A percentile compares a stretch with the other conserved stretches of the same genome.
These are phyloP conservation scores for Varanus salvator DNA, from an alignment of 2,113 vertebrate genomes.

Conservation along the genomic window DNA sequence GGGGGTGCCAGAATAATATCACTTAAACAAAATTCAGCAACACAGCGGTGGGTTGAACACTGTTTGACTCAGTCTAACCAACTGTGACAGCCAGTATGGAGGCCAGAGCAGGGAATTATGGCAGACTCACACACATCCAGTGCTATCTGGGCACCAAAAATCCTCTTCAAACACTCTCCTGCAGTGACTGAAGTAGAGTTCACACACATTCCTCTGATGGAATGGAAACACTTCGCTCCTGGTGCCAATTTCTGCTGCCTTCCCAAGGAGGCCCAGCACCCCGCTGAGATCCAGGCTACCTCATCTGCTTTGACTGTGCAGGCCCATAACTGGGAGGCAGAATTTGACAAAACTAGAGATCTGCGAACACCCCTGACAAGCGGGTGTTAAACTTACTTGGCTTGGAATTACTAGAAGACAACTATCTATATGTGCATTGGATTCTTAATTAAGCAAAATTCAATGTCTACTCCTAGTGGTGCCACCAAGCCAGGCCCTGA, in stretches of 20 bases:
- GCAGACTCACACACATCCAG: accelerated
- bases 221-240: neutral
- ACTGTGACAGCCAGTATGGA: constrained; percentile 52
- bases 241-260: neutral
- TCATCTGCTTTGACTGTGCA: neutral
- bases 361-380: neutral
- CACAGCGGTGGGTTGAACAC: neutral
- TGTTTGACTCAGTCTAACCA: constrained; percentile 46
- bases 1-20: constrained; percentile 56
- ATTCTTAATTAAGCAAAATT: neutral
- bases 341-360: neutral
- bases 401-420: neutral
- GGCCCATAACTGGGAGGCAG: neutral
- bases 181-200: neutral
- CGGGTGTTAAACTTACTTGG: neutral
- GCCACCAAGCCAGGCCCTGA: too few species aligned
- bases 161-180: neutral
- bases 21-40: constrained; percentile 39
- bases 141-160: accelerated
- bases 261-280: neutral
- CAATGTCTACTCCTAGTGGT: neutral
- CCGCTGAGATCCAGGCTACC: neutral
- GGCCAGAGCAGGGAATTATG: neutral
- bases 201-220: neutral
- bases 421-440: neutral